Evolutionary conservation across 2,888 invertebrate species (phyloP).

Genomic region (Camponotus fellah): DNA sequence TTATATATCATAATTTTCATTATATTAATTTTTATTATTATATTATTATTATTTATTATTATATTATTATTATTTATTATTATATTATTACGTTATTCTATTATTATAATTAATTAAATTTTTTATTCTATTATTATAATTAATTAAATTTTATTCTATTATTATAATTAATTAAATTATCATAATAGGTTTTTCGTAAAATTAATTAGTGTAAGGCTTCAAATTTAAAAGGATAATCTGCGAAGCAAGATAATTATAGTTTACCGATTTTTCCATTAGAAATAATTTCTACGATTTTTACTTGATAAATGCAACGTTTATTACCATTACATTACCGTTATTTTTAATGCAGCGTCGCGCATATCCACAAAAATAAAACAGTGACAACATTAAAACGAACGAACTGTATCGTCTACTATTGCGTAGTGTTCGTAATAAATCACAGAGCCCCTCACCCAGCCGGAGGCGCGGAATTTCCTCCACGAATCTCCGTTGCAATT

Average conservation of each 20-base stretch:
- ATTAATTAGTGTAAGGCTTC: not conserved
- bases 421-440: constrained; percentile 45
- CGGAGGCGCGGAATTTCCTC: constrained; percentile 56
- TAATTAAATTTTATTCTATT: not conserved
- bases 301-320: not conserved
- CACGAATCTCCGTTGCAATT: constrained; percentile 52
- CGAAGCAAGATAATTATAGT: not conserved
- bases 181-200: not conserved
- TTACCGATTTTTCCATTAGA: not conserved
- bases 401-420: constrained; percentile 48
- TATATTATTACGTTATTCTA: too few relatives aligned
- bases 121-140: not conserved
- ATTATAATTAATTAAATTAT: not conserved
- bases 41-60: too few relatives aligned
- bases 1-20: not conserved
- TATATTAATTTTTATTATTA: not conserved
- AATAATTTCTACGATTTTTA: not conserved
- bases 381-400: constrained; percentile 39
- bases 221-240: not conserved
- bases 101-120: too few relatives aligned
- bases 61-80: too few relatives aligned
- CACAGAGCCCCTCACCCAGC: constrained; percentile 29
- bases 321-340: not conserved
- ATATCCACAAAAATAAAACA: constrained; percentile 6
- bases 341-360: constrained; percentile 4